Percentiles rank a stretch among this genome's conserved stretches.
phyloP scores from a whole-genome alignment of 2,113 vertebrate genomes.

The Corythornis vintsioides region DNA sequence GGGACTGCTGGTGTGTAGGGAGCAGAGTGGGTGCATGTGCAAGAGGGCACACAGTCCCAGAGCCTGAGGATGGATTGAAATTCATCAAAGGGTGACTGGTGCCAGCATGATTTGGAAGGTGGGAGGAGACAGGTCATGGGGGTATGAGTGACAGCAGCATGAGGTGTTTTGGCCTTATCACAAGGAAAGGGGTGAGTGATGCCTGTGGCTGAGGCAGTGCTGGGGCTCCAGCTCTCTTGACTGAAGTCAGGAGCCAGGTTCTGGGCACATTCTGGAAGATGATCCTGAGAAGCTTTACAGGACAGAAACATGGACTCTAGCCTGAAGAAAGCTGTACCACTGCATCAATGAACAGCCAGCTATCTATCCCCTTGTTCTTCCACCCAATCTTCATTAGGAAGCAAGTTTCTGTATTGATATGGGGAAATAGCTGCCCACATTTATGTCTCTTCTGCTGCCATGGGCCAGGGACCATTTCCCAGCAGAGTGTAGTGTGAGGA shows the following conservation, averaged over 20 bases:
- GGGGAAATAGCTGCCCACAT: not conserved
- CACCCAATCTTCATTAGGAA: not conserved
- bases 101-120: not conserved
- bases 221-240: not conserved
- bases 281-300: not conserved
- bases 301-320: not conserved
- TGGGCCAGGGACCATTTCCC: not conserved
- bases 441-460: not conserved
- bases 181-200: not conserved
- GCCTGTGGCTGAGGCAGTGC: not conserved
- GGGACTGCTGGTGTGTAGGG: accelerated
- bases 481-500: not conserved
- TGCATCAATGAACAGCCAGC: not conserved
- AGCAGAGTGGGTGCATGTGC: accelerated
- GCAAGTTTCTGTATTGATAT: not conserved
- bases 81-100: not conserved
- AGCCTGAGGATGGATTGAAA: not conserved
- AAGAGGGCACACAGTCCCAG: not conserved
- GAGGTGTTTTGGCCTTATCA: not conserved
- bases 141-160: not conserved
- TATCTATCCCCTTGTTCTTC: not conserved
- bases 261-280: not conserved
- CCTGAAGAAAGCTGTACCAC: not conserved
- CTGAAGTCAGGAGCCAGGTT: not conserved
- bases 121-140: constrained; percentile 23